Evolutionary conservation across 2,113 vertebrate species (phyloP).

Genomic region (Pogona vitticeps): DNA sequence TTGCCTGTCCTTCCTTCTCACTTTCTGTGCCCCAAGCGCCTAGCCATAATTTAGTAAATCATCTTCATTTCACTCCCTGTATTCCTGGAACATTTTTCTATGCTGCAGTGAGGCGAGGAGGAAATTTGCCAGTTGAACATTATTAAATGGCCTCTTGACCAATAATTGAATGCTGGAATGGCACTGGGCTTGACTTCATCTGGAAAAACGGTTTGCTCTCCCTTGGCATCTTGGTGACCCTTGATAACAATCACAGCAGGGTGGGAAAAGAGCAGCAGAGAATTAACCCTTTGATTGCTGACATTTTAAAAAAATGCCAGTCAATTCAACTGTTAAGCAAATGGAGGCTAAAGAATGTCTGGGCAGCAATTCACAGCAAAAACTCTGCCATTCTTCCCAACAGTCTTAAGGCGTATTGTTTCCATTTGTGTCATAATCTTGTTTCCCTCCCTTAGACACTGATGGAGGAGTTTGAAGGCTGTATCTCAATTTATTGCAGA

Average conservation of each 20-base stretch:
- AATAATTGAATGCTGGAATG: constrained; percentile 20
- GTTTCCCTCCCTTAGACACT: neutral
- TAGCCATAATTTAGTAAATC: constrained; percentile 11
- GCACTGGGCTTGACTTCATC: constrained; percentile 3
- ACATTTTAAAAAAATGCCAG: neutral
- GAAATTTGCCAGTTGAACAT: constrained; percentile 23
- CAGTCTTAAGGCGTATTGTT: neutral
- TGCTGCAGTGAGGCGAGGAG: neutral
- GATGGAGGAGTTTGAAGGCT: neutral
- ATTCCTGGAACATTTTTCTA: neutral
- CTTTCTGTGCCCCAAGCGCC: neutral
- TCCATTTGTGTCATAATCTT: neutral
- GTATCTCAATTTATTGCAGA: neutral
- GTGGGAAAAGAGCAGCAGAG: constrained; percentile 22
- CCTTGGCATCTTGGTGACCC: neutral
- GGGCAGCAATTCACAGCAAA: constrained; percentile 9
- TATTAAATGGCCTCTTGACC: constrained; percentile 28
- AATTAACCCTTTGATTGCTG: constrained; percentile 25
- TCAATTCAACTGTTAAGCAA: constrained; percentile 26
- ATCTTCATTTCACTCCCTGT: neutral
- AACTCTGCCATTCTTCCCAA: neutral
- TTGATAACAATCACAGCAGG: constrained; percentile 16
- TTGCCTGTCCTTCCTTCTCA: constrained; percentile 21
- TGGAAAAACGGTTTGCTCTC: constrained; percentile 11
- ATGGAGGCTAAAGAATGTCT: neutral